These are phyloP conservation scores for Atta colombica DNA, from an alignment of 1,140 invertebrate species.

Conservation along the genomic window DNA sequence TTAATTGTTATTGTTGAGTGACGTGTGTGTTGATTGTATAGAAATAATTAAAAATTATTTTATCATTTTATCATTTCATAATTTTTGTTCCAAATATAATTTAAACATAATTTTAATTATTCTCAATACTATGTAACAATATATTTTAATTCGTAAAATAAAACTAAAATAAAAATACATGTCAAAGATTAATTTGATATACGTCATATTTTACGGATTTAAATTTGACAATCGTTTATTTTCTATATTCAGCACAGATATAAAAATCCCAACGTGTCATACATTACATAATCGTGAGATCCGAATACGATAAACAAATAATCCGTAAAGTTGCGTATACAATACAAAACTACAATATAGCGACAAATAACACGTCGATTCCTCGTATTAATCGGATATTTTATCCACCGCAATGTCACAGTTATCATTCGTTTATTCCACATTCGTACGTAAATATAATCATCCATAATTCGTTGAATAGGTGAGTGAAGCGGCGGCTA, in stretches of 20 bases:
- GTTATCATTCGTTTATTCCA: conserved; percentile 32
- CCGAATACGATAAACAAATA: conserved; percentile 12
- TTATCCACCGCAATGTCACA: conserved; percentile 9
- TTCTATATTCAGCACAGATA: background rate
- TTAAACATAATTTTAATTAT: background rate
- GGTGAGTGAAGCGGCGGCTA: background rate
- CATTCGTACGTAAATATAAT: conserved; percentile 14
- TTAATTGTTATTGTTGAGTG: background rate
- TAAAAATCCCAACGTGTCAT: conserved; percentile 16
- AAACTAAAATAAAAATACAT: background rate
- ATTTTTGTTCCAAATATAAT: background rate
- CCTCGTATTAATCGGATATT: conserved; percentile 34
- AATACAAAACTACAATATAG: background rate
- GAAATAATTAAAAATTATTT: background rate
- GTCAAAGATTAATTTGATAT: background rate
- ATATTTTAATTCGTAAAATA: background rate
- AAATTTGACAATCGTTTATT: conserved; percentile 16
- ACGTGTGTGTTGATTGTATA: background rate
- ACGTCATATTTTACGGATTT: conserved; percentile 2
- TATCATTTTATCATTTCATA: background rate
- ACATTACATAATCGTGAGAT: conserved; percentile 24
- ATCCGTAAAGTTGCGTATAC: background rate
- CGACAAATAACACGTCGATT: conserved; percentile 19
- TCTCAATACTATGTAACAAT: background rate
- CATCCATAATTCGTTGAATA: background rate